These are phyloP conservation scores for Calephelis virginiensis DNA, from an alignment of 1,140 invertebrate genomes.

Conservation along the genomic window DNA sequence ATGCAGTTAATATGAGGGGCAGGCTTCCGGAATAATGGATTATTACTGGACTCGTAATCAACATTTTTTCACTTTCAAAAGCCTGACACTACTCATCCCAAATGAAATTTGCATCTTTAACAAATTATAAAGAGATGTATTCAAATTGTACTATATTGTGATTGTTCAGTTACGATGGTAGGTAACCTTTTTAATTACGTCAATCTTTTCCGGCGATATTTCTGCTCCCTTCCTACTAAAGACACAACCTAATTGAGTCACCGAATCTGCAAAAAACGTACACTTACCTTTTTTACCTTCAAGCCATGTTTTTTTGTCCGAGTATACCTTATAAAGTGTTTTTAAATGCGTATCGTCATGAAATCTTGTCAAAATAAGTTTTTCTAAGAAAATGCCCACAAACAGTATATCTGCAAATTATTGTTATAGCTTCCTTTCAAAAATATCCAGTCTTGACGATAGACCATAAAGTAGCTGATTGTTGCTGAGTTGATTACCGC, in stretches of 20 bases:
- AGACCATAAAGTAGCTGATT: slow-evolving; percentile 41
- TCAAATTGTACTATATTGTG: slow-evolving; percentile 22
- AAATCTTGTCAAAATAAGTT: slow-evolving; percentile 33
- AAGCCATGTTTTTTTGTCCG: slow-evolving; percentile 29
- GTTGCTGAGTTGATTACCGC: background rate
- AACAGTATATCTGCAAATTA: background rate
- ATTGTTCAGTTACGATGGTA: slow-evolving; percentile 22
- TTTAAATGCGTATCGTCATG: slow-evolving; percentile 24
- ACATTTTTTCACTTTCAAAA: slow-evolving; percentile 21
- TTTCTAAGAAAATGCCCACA: slow-evolving; percentile 40
- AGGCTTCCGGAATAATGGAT: slow-evolving; percentile 22
- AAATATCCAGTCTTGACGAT: slow-evolving; percentile 38
- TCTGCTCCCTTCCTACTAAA: slow-evolving; percentile 17
- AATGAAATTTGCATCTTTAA: slow-evolving; percentile 24
- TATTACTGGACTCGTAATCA: slow-evolving; percentile 22
- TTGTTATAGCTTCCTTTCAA: slow-evolving; percentile 35
- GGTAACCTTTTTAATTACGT: slow-evolving; percentile 26
- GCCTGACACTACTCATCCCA: slow-evolving; percentile 18
- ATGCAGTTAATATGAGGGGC: slow-evolving; percentile 19
- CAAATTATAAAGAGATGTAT: slow-evolving; percentile 24
- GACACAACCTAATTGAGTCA: slow-evolving; percentile 27
- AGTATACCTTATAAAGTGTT: slow-evolving; percentile 27
- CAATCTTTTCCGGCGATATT: slow-evolving; percentile 23
- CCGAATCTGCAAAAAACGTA: slow-evolving; percentile 23
- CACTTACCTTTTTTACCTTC: slow-evolving; percentile 30